Conservation (phyloP, 2,888 invertebrate species). For the Sipunculus nudus region DNA sequence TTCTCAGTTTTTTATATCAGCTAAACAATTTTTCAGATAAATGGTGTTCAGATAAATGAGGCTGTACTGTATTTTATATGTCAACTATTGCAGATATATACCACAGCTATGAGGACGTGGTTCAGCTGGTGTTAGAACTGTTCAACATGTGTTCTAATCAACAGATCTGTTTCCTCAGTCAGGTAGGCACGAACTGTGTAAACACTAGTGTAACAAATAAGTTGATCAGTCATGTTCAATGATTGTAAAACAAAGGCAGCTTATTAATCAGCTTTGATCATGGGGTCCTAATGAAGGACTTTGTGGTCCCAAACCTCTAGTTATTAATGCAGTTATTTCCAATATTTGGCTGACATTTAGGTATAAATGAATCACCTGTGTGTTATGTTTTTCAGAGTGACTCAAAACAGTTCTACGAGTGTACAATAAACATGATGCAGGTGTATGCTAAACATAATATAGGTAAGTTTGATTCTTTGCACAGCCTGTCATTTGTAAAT, state of each 20-base stretch:
- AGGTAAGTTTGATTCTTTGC: slow-evolving; percentile 52
- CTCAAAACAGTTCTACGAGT: slow-evolving; percentile 75
- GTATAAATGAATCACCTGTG: too few relatives aligned
- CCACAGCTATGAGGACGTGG: slow-evolving; percentile 82
- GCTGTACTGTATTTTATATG: too few relatives aligned
- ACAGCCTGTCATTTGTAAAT: too few relatives aligned
- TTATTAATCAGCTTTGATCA: too few relatives aligned
- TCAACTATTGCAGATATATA: slow-evolving; percentile 70
- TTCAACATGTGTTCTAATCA: slow-evolving; percentile 78
- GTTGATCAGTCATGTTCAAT: neutral
- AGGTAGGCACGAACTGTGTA: slow-evolving; percentile 42
- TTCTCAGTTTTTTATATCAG: too few relatives aligned
- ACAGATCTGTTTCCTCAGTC: slow-evolving; percentile 74
- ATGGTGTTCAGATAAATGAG: too few relatives aligned
- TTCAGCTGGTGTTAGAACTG: slow-evolving; percentile 76
- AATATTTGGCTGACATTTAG: too few relatives aligned
- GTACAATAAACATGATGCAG: slow-evolving; percentile 77
- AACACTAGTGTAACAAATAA: too few relatives aligned
- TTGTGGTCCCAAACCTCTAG: too few relatives aligned
- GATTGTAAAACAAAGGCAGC: neutral
- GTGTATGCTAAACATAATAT: slow-evolving; percentile 71
- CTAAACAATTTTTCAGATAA: too few relatives aligned
- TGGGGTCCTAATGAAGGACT: too few relatives aligned
- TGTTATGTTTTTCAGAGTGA: slow-evolving; percentile 46
- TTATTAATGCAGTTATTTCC: too few relatives aligned